Conservation (phyloP, 2,113 vertebrate species). For the Prionailurus bengalensis region DNA sequence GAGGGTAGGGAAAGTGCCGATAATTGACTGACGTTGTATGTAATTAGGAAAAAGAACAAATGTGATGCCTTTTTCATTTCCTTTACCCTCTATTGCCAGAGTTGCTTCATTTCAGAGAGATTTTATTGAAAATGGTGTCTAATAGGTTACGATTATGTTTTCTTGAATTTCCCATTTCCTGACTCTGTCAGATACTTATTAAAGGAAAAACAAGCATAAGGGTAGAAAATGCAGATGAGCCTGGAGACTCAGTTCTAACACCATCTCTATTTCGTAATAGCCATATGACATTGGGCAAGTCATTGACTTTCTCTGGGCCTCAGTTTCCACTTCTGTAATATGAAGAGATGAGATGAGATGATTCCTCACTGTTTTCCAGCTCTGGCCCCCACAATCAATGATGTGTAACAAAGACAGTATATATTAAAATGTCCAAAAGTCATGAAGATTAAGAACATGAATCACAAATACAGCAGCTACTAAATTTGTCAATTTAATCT, state of each 20-base stretch:
- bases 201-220: not conserved
- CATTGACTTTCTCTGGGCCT: not conserved
- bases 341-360: not conserved
- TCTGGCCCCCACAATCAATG: too few relatives aligned
- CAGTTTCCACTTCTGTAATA: not conserved
- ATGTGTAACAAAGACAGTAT: not conserved
- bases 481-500: not conserved
- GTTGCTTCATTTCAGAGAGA: not conserved
- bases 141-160: not conserved
- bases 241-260: not conserved
- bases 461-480: not conserved
- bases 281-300: not conserved
- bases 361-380: not conserved
- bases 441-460: not conserved
- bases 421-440: not conserved
- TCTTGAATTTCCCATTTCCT: not conserved
- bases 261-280: not conserved
- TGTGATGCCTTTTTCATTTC: not conserved
- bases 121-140: conserved; percentile 1
- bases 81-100: not conserved
- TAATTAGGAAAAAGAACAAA: not conserved
- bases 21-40: not conserved
- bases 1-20: not conserved
- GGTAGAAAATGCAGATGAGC: not conserved
- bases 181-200: not conserved